Evolutionary conservation across 2,888 invertebrate genomes (phyloP).

Genomic region (Ectemnius cavifrons): DNA sequence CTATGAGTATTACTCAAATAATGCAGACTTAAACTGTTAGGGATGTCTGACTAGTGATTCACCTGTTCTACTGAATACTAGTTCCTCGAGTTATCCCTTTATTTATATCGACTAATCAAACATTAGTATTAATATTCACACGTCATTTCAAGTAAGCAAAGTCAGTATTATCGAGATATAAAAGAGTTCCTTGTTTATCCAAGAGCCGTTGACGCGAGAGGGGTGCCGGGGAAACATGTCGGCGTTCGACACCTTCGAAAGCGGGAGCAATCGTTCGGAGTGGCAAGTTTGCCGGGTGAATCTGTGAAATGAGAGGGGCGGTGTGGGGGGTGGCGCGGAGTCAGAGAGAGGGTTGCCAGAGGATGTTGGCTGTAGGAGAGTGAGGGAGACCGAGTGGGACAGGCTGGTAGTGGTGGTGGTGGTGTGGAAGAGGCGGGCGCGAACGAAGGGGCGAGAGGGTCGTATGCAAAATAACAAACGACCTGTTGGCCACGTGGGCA

Average conservation of each 20-base stretch:
- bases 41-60: too few relatives aligned
- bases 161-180: too few relatives aligned
- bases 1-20: too few relatives aligned
- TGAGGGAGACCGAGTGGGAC: too few relatives aligned
- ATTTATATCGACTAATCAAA: too few relatives aligned
- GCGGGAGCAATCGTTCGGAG: constrained; percentile 43
- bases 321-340: neutral
- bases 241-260: constrained; percentile 47
- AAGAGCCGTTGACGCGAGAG: constrained; percentile 16
- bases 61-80: too few relatives aligned
- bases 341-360: neutral
- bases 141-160: too few relatives aligned
- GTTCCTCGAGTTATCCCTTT: too few relatives aligned
- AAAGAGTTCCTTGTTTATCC: constrained; percentile 13
- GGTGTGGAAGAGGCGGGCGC: neutral
- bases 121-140: too few relatives aligned
- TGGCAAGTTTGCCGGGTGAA: constrained; percentile 47
- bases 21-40: too few relatives aligned
- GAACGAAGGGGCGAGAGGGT: constrained; percentile 5
- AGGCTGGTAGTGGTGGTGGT: neutral
- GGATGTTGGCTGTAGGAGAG: neutral
- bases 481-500: constrained; percentile 55
- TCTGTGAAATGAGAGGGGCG: constrained; percentile 15
- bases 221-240: constrained; percentile 1
- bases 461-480: constrained; percentile 60